Base-by-base conservation (phyloP, 2,113 vertebrate species). In the Bungarus multicinctus region DNA sequence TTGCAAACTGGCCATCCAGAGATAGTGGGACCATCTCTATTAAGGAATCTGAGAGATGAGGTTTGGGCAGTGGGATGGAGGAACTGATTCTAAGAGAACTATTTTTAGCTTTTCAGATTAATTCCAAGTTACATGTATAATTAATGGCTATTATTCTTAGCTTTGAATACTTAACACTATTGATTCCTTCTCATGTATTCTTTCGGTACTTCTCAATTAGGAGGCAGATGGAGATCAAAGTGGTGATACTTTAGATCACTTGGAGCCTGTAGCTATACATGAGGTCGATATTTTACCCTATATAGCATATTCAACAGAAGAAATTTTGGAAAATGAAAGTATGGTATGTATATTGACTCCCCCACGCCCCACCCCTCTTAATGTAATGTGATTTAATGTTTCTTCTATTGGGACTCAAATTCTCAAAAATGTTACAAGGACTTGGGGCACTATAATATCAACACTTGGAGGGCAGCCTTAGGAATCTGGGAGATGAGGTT, bases 201-300 rank as follows among this genome's bases (percentile, higher is more conserved):
- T 43, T 94, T 53, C 52, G 85, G 4, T 14, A 2, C 9, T 93
- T 96, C 96, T 86, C 27, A 81, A 52, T 93, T 47, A 96, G 95
- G 96, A 96, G 94, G 43, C 96, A 96, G 95, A 97, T 43, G 93
- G 97, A 23, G 89, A 64, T 14, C 91, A 55, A 87, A 88, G 57
- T 58, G 39, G 91, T 90, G n/a, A 93, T 81, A 91, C 20, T 92
- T 98, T 98, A 57, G 97, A 98, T 94, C 92, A 98, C 92, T 94
- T 94, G 47, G 97, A 98, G 95, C 92, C 99, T 90, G 95, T 98
- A 34, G 95, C 97, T 69, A 95, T 98, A 85, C 98, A 98, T 95
- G 97, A 98, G 90, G 97, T 99, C 87, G 98, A 99, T 95, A 95
- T 98, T 96, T 96, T 99, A 53, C 97, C 98, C 0, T 99, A 98